Evolutionary conservation across 2,888 invertebrate genomes (phyloP), one percentile per base, ranked within the genome.

Genomic region (Leptogaster cylindrica): DNA sequence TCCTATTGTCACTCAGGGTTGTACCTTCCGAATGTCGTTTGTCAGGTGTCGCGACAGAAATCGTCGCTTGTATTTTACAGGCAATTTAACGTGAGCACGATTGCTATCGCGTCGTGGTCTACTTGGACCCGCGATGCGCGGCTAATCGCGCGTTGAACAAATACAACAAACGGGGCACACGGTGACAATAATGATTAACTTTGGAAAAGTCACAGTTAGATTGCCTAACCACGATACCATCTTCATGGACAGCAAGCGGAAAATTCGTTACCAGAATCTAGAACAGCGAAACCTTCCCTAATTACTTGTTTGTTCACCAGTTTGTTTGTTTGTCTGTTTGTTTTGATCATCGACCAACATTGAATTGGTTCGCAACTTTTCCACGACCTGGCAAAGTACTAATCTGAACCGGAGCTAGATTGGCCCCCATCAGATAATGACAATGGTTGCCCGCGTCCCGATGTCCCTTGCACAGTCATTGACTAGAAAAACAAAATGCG

Each of bases 31-130:
- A 33, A 31, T 36, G 39, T 55, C 36, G 23, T 36, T 55, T 20
- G 36, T 55, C 55, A 55, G 23, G 16, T 55, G 23, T 8, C 25
- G 36, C 36, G 36, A 36, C 55, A 55, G 36, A n/a, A n/a, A n/a
- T n/a, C n/a, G n/a, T n/a, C n/a, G n/a, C n/a, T n/a, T n/a, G 55
- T 55, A 55, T 18, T 55, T 55, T 39, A 55, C 55, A 55, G 55
- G 20, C 55, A 55, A 55, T 55, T 55, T 36, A 55, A 36, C 36
- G 20, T 10, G n/a, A 12, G 10, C n/a, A 39, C 8, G 55, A 55
- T 55, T 55, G 20, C 55, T 14, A 55, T 55, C 39, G 31, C 55
- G 55, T 36, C 25, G 55, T 55, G 55, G 55, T 55, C 55, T 55
- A 55, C 55, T 55, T 55, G 23, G 23, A 23, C 23, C 55, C 18